Conservation (phyloP, 2,888 invertebrate genomes). For the Altica lythri region DNA sequence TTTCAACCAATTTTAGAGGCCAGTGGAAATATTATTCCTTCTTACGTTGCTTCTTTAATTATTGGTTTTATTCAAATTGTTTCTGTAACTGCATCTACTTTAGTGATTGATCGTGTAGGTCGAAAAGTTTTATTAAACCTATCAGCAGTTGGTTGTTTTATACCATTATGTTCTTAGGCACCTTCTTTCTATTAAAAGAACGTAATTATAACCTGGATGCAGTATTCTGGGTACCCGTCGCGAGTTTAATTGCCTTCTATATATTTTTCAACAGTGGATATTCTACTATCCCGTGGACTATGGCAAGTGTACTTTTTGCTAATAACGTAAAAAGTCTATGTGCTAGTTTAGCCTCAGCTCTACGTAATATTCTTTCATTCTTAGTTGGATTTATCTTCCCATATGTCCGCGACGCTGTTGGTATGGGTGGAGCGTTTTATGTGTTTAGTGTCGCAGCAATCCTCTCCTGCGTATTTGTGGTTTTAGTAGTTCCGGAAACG, state of each 20-base stretch:
- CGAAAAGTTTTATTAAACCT: conserved; percentile 70
- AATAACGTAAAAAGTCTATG: conserved; percentile 74
- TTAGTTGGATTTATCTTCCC: conserved; percentile 32
- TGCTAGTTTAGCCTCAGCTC: conserved; percentile 19
- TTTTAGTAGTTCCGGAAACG: conserved; percentile 32
- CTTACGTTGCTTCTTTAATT: conserved; percentile 71
- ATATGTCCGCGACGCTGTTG: conserved; percentile 16
- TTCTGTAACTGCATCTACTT: conserved; percentile 71
- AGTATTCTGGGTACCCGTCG: conserved; percentile 71
- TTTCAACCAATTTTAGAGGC: conserved; percentile 69
- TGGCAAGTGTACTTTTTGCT: conserved; percentile 81
- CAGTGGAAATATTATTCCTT: conserved; percentile 53
- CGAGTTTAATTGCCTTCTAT: conserved; percentile 71
- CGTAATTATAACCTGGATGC: conserved; percentile 38
- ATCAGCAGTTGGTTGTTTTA: conserved; percentile 67
- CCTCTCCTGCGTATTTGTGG: conserved; percentile 19
- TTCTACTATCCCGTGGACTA: conserved; percentile 79
- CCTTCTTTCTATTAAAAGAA: conserved; percentile 62
- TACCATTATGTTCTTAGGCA: conserved; percentile 70
- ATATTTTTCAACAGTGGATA: conserved; percentile 70
- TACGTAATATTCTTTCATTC: conserved; percentile 29
- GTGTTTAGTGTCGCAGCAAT: neutral
- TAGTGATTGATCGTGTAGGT: conserved; percentile 77
- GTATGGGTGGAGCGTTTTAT: conserved; percentile 29
- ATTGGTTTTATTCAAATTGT: conserved; percentile 74